Base-by-base conservation (phyloP, 2,888 invertebrate genomes). In the Zaprionus obscuricornis region DNA sequence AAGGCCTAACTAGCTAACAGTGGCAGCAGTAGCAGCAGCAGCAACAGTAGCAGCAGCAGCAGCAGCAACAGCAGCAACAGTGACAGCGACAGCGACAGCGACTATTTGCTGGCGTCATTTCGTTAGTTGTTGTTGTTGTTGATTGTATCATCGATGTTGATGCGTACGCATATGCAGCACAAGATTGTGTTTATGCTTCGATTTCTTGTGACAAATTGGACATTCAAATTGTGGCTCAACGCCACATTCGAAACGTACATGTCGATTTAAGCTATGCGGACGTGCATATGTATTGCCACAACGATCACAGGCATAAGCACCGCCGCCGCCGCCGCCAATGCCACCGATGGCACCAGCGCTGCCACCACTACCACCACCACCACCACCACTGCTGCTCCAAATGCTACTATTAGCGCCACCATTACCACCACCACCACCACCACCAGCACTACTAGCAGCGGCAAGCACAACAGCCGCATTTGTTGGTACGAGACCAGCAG, bases 171-270 rank as follows among this genome's bases (percentile, higher is more conserved):
- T 90, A 70, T 90, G 90, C 82, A 90, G 79, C 72, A 90, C 90
- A 73, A 90, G 87, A 85, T 90, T 90, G 73, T 90, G 90, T 89
- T 90, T 90, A 82, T 90, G 90, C 84, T 90, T 90, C 36, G 90
- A 93, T 79, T 91, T 92, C 87, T 92, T 92, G 81, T 92, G 92
- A 87, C 93, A 93, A 74, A 92, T 91, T 26, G 91, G 91, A 67
- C 93, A 93, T 66, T 92, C 92, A 85, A 93, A 93, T 75, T 92
- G 92, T 1, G 93, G 93, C 71, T 92, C 93, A 51, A 91, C 90
- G 46, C 92, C 92, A 72, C 93, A 93, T 75, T 93, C 93, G 84
- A 92, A 92, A 55, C 91, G 91, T 51, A 92, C 91, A 78, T 93
- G 93, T 42, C 92, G 89, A 73, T 92, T 93, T 14, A 91, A 86